These are phyloP conservation scores for Platycercus adscitus DNA, from an alignment of 2,113 vertebrate species.

Conservation along the genomic window DNA sequence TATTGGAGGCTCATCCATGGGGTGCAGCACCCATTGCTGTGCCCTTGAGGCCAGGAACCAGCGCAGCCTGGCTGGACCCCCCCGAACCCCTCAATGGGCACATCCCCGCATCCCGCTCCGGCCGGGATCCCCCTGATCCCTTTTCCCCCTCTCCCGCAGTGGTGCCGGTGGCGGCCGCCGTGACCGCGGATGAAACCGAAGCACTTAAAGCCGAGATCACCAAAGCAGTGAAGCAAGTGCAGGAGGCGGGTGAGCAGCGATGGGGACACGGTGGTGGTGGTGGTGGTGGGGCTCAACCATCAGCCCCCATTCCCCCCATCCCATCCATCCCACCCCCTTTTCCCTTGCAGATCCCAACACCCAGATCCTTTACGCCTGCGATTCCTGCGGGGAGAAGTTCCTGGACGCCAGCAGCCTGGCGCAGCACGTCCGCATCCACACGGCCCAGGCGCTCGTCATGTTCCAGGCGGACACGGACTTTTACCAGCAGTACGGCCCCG, in stretches of 20 bases:
- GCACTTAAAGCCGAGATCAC: constrained; percentile 96
- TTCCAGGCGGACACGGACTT: constrained; percentile 97
- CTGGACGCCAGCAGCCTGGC: constrained; percentile 92
- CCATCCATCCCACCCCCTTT: background rate
- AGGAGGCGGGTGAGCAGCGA: constrained; percentile 85
- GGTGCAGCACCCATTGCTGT: background rate
- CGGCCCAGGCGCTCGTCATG: constrained; percentile 96
- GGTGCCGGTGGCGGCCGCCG: constrained; percentile 85
- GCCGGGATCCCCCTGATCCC: fast-evolving
- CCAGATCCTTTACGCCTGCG: constrained; percentile 94
- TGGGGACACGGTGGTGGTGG: no score
- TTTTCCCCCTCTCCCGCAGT: constrained; percentile 67
- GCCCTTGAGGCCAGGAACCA: background rate
- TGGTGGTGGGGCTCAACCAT: no score
- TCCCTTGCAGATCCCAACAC: constrained; percentile 89
- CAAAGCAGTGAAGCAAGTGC: constrained; percentile 95
- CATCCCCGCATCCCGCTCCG: background rate
- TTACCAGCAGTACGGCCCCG: constrained; percentile 88
- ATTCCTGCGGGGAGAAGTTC: constrained; percentile 96
- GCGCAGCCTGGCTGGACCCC: fast-evolving
- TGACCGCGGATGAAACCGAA: constrained; percentile 91
- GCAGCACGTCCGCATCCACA: constrained; percentile 97
- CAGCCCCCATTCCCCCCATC: background rate
- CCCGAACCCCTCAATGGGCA: background rate
- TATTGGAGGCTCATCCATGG: background rate